A percentile compares a stretch with the other conserved stretches of the same genome.
These are phyloP conservation scores for Meloe dianella DNA, from an alignment of 2,888 invertebrate genomes.

Conservation along the genomic window DNA sequence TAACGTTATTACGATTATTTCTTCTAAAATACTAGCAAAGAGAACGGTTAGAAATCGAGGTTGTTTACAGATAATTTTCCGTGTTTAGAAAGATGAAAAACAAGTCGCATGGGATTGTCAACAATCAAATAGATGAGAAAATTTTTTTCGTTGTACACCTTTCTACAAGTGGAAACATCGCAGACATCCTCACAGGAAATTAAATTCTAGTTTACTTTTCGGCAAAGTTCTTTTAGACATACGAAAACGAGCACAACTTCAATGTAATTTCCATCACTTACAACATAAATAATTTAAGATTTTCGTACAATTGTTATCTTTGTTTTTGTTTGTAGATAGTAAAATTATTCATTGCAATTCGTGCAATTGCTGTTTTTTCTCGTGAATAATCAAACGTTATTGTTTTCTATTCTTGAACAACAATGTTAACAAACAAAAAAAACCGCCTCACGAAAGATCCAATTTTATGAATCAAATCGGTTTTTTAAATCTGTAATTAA, in stretches of 20 bases:
- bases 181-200: conserved; percentile 5
- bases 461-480: not conserved
- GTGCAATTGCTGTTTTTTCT: not conserved
- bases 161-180: not conserved
- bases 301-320: not conserved
- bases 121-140: not conserved
- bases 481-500: not conserved
- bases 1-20: not conserved
- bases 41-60: conserved; percentile 6
- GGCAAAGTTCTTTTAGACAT: not conserved
- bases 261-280: not conserved
- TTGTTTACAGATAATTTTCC: not conserved
- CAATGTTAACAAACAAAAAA: too few species aligned
- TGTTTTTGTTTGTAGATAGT: too few species aligned
- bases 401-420: not conserved
- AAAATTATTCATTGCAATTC: too few species aligned
- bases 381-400: not conserved
- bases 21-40: not conserved
- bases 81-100: not conserved
- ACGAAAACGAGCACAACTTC: not conserved
- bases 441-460: too few species aligned
- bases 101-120: not conserved
- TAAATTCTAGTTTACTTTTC: not conserved
- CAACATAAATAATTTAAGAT: not conserved
- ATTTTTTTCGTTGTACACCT: not conserved